Evolutionary conservation across 2,797 vertebrate genomes (phyloP), one percentile per base, ranked within the genome.

Genomic region (Lepilemur septentrionalis): DNA sequence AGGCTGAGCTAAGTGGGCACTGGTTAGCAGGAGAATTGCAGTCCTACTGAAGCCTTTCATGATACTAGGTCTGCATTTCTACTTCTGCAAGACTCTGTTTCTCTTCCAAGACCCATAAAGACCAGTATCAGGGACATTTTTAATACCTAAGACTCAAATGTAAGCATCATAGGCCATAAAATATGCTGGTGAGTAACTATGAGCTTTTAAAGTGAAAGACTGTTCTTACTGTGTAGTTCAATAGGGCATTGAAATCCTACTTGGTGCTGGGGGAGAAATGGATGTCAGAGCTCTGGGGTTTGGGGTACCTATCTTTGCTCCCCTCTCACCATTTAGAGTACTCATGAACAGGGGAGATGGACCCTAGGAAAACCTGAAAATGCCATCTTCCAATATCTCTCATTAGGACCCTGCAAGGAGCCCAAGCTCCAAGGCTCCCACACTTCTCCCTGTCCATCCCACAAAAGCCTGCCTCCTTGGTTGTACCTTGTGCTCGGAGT

Each of bases 391-490:
- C 32, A 55, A 14, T n/a, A 28, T 76, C 48, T 17, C n/a, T 55
- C 15, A 8, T 59, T 3, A 22, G 20, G 9, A 12, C 25, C 41
- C 8, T 1, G 9, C 30, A 35, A 20, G 59, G 35, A 32, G 9
- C 28, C 12, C 7, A 0, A 4, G n/a, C 6, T 2, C 30, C 50
- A 30, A 2, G 4, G 15, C 7, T 43, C 35, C 52, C 30, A 28
- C 4, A 0, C 10, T 11, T 3, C 11, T 32, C 28, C 1, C 57
- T 28, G 7, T 30, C 18, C 22, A 4, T 8, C 28, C 4, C 6
- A 18, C 18, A 5, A 30, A 52, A 30, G 17, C 35, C 23, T 17
- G 22, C 38, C 17, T 59, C 41, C 30, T 65, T 41, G 15, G 4
- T 35, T 75, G 43, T 5, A 23, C 50, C n/a, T 65, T 6, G 30